Evolutionary conservation across 2,797 vertebrate genomes (phyloP).

Genomic region (Falco novaeseelandiae): DNA sequence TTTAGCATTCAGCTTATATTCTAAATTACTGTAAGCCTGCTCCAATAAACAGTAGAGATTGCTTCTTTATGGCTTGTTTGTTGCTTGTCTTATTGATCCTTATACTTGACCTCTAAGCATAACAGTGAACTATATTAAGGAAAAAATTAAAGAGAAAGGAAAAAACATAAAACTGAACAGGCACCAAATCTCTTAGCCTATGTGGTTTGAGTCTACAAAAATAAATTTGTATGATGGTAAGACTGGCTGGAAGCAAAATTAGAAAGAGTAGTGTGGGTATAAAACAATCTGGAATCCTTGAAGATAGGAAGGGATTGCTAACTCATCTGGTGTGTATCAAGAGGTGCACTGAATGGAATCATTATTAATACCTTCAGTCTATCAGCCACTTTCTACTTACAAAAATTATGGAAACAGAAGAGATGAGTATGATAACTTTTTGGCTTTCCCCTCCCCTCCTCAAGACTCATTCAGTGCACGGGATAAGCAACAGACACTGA

Average conservation of each 20-base stretch:
- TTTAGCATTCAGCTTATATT: conserved; percentile 41
- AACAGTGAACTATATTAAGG: conserved; percentile 15
- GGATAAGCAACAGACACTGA: neutral
- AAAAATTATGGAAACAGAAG: neutral
- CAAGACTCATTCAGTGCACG: neutral
- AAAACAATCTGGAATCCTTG: conserved; percentile 17
- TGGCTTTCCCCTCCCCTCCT: neutral
- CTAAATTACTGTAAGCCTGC: neutral
- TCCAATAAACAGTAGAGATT: conserved; percentile 2
- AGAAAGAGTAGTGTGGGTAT: neutral
- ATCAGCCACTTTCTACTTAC: neutral
- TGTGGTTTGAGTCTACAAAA: conserved; percentile 3
- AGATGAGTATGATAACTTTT: neutral
- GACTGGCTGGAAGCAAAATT: neutral
- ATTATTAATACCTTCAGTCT: neutral
- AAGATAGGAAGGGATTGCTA: conserved; percentile 41
- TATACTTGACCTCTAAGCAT: conserved; percentile 21
- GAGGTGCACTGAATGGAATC: neutral
- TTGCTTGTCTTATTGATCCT: conserved; percentile 44
- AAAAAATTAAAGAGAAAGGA: conserved; percentile 17
- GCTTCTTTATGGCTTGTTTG: conserved; percentile 32
- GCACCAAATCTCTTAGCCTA: neutral
- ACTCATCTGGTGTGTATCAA: neutral
- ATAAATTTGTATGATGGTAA: neutral
- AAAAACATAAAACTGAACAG: neutral